Conservation (phyloP, 2,888 invertebrate species). For the Lycia hirtaria region DNA sequence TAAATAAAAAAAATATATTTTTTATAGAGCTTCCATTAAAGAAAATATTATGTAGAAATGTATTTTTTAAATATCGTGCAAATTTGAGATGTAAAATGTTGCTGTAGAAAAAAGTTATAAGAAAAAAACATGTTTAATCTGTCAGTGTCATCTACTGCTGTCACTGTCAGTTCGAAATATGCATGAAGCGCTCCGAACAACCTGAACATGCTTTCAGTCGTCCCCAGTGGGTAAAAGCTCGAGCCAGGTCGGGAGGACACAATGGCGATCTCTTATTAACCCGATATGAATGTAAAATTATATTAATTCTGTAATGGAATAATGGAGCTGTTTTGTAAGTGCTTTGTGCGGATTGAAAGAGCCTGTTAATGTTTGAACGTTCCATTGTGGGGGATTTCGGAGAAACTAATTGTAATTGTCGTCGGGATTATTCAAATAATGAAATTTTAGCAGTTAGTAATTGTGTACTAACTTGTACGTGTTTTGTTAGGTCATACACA, state of each 20-base stretch:
- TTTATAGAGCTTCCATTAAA: too few relatives aligned
- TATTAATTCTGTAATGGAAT: slow-evolving; percentile 44
- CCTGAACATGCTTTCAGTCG: background rate
- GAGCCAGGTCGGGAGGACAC: slow-evolving; percentile 18
- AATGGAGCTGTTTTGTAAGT: slow-evolving; percentile 35
- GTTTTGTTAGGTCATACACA: too few relatives aligned
- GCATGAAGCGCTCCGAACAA: background rate
- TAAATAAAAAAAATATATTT: too few relatives aligned
- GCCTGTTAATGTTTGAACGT: slow-evolving; percentile 22
- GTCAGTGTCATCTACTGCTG: too few relatives aligned
- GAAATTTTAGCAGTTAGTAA: background rate
- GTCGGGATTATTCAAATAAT: background rate
- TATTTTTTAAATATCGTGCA: too few relatives aligned
- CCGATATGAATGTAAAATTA: slow-evolving; percentile 39
- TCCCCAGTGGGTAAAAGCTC: slow-evolving; percentile 2
- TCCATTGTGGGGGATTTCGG: slow-evolving; percentile 10
- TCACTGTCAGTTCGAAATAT: background rate
- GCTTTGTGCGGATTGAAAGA: slow-evolving; percentile 24
- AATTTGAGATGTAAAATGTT: too few relatives aligned
- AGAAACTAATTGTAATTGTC: slow-evolving; percentile 9
- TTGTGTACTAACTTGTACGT: too few relatives aligned
- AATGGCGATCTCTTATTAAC: slow-evolving; percentile 39
- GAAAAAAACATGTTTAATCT: too few relatives aligned
- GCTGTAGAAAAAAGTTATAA: too few relatives aligned
- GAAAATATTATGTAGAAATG: too few relatives aligned